Percentiles rank a stretch among this genome's conserved stretches.
phyloP scores from a whole-genome alignment of 2,888 invertebrate genomes.

The Hypena proboscidalis region DNA sequence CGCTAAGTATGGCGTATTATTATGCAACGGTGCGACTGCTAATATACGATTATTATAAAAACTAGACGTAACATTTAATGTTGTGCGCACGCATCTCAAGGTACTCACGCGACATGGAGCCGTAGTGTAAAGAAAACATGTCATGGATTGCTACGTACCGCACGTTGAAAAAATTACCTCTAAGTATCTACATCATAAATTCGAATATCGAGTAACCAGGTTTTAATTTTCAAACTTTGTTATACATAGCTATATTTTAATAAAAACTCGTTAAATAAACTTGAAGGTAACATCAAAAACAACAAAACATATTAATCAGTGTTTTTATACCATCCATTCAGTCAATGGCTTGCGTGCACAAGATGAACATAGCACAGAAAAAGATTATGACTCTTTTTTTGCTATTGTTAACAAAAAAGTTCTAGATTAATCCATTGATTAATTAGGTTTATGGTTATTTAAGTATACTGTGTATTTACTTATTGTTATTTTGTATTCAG shows the following conservation, averaged over 20 bases:
- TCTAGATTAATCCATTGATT: neutral
- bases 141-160: no score
- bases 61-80: conserved; percentile 15
- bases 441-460: no score
- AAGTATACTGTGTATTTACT: no score
- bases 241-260: no score
- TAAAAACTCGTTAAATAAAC: conserved; percentile 22
- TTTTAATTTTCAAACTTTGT: no score
- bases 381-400: conserved; percentile 5
- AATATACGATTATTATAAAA: conserved; percentile 9
- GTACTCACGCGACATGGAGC: conserved; percentile 11
- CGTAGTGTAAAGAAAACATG: neutral
- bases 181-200: no score
- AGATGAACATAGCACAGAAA: conserved; percentile 16
- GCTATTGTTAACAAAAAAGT: conserved; percentile 5
- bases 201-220: no score
- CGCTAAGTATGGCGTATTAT: conserved; percentile 9
- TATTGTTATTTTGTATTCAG: no score
- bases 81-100: conserved; percentile 10
- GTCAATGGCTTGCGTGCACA: conserved; percentile 10
- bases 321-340: conserved; percentile 22
- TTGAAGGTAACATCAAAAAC: conserved; percentile 28
- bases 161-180: no score
- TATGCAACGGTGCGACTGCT: conserved; percentile 14
- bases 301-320: conserved; percentile 19